Base-by-base conservation (phyloP, 2,797 vertebrate species). In the Silurus aristotelis region DNA sequence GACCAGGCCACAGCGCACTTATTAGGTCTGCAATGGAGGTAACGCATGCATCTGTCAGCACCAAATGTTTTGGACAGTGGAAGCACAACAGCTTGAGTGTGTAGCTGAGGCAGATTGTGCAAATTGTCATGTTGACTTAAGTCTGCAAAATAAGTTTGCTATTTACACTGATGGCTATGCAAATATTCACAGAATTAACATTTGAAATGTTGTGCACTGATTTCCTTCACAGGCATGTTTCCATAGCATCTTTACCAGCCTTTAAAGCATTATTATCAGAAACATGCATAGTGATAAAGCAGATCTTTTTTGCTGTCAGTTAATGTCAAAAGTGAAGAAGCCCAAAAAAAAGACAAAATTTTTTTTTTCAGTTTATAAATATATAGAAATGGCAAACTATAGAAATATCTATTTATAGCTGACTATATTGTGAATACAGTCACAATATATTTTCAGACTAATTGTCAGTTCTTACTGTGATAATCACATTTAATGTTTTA, bases 21-120 rank as follows among this genome's bases (percentile, higher is more conserved):
- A 76, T 10, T 27, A 55, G 15, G n/a, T 19, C 52, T 76, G 52
- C 52, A 27, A 15, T 31, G 8, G 17, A 73, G 52, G 22, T 31
- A 48, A 76, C 73, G 55, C 73, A 56, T 31, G 25, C 73, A 56
- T 55, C 48, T 75, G 73, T 19, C 52, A 76, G 15, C 52, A 76
- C 72, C 48, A 52, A 52, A 52, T 7, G 31, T 22, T 63, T 22
- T 9, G 22, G 61, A 63, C 22, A 63, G 61, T 8, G 19, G 61
- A 63, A 22, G 61, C 61, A 63, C 8, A 63, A 63, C 9, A n/a
- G 61, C 61, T 22, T n/a, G 9, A 63, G 61, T 63, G 6, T 63
- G 15, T 63, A 63, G 20, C 22, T 61, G 20, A 19, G 43, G 25
- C 48, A 27, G 48, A 27, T 46, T 71, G 43, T 48, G 22, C 71